Conservation (phyloP, 2,797 vertebrate genomes). For the Chanos chanos region DNA sequence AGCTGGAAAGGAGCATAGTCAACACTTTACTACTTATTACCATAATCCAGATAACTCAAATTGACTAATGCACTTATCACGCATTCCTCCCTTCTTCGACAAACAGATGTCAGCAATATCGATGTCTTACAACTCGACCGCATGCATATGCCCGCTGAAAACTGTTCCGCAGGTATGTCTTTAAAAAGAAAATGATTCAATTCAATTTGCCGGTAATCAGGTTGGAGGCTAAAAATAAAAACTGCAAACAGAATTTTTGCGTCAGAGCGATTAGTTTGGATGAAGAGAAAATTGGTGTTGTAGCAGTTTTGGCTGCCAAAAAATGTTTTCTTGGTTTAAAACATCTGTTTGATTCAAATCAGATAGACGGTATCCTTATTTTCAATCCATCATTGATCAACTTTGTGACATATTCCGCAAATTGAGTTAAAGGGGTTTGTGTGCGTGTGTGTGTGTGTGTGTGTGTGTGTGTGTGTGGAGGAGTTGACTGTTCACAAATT, state of each 20-base stretch:
- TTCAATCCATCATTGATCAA: background rate
- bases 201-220: constrained; percentile 16
- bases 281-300: background rate
- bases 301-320: background rate
- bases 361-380: background rate
- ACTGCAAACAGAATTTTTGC: background rate
- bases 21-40: constrained; percentile 15
- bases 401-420: no score
- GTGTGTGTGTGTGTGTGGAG: background rate
- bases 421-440: no score
- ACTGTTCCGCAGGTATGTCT: background rate
- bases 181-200: background rate
- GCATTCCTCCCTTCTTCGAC: constrained; percentile 1
- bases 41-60: constrained; percentile 8
- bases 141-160: background rate
- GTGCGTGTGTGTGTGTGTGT: background rate
- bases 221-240: constrained; percentile 4
- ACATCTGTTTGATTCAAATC: background rate
- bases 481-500: background rate
- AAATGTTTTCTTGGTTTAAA: background rate
- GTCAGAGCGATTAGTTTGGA: background rate
- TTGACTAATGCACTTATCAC: constrained; percentile 15
- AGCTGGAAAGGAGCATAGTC: background rate
- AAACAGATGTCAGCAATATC: constrained; percentile 1
- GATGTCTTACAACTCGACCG: background rate